These are phyloP conservation scores for Nomada fucata DNA, from an alignment of 2,888 invertebrate species.

Conservation along the genomic window DNA sequence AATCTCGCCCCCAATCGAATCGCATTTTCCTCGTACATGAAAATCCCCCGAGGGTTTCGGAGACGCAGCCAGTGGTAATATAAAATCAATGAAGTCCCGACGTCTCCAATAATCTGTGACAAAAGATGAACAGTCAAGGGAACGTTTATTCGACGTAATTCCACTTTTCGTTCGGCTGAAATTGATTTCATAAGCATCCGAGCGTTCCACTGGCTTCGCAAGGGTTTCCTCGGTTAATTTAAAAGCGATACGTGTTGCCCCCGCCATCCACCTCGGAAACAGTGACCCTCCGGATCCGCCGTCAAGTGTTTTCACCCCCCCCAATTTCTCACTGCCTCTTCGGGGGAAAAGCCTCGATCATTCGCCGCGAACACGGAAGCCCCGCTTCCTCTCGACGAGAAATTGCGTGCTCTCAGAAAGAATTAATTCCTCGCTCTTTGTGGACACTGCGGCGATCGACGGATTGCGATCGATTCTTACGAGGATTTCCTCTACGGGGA, in stretches of 20 bases:
- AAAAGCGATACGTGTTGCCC: constrained; percentile 4
- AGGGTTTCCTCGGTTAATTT: not conserved
- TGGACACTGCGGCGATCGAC: not conserved
- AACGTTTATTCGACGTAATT: constrained; percentile 29
- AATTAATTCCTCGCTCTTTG: constrained; percentile 1
- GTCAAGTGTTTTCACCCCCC: constrained; percentile 21
- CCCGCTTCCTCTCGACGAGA: constrained; percentile 15
- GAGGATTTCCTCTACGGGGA: not conserved
- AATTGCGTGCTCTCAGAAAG: constrained; percentile 24
- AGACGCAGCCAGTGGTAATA: constrained; percentile 1
- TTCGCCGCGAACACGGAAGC: constrained; percentile 16
- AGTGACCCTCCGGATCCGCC: constrained; percentile 28
- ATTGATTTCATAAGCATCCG: constrained; percentile 23
- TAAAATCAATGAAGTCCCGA: not conserved
- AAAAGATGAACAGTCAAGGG: not conserved
- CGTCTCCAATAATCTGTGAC: constrained; percentile 1
- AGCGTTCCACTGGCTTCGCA: not conserved
- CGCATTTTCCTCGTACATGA: not conserved
- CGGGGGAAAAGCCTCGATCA: constrained; percentile 9
- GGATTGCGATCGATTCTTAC: not conserved
- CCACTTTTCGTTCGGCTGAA: constrained; percentile 9
- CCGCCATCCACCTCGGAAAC: not conserved
- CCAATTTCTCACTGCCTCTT: constrained; percentile 34
- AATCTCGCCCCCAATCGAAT: not conserved
- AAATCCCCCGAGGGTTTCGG: not conserved